These are phyloP conservation scores for Tipula lateralis DNA, from an alignment of 2,888 invertebrate genomes.

Conservation along the genomic window DNA sequence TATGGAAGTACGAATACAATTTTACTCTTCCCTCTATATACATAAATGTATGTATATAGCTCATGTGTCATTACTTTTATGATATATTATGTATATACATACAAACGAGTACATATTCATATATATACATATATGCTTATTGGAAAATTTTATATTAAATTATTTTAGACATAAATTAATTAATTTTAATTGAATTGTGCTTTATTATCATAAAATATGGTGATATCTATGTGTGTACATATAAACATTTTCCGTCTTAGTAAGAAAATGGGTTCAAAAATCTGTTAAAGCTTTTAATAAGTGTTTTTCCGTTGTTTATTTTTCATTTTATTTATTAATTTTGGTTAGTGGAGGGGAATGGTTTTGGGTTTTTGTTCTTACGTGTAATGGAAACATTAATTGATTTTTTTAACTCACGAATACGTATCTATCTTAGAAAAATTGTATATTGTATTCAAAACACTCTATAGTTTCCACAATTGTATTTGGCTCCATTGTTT, in stretches of 20 bases:
- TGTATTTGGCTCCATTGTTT: no score
- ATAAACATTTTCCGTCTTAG: background rate
- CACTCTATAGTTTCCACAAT: no score
- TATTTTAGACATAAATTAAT: background rate
- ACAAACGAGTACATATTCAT: background rate
- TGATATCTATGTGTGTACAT: background rate
- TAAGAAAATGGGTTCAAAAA: background rate
- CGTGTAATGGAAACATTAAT: background rate
- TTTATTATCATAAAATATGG: background rate
- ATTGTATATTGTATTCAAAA: no score
- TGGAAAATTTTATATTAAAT: background rate
- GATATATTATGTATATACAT: background rate
- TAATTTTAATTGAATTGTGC: background rate
- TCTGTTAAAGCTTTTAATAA: background rate
- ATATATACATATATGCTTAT: background rate
- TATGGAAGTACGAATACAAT: background rate
- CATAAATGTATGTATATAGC: background rate
- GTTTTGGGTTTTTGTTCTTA: background rate
- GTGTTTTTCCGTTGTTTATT: background rate
- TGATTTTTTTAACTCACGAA: no score
- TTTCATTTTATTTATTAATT: background rate
- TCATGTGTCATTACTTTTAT: background rate
- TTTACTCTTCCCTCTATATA: background rate
- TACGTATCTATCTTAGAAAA: no score
- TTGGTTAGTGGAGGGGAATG: background rate